Percentiles rank a stretch among this genome's conserved stretches.
Evolutionary conservation across 2,113 vertebrate species (phyloP).

Genomic region (Ibidorhyncha struthersii): DNA sequence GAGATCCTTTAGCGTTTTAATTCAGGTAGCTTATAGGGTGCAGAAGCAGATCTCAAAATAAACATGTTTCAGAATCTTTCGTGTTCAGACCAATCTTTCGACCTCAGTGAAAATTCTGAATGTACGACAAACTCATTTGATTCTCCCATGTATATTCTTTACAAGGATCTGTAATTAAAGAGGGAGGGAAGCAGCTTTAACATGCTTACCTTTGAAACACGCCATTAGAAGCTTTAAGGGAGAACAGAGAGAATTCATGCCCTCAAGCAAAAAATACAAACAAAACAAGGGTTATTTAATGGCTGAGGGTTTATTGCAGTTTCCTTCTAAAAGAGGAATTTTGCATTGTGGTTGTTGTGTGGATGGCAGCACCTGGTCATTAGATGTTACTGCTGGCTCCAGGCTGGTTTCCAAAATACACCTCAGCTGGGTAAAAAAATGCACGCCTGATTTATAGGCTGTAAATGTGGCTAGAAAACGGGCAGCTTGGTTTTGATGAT

Average conservation of each 20-base stretch:
- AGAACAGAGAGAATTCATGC: background rate
- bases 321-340: background rate
- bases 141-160: background rate
- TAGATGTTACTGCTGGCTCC: background rate
- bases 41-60: background rate
- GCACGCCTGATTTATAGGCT: background rate
- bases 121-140: background rate
- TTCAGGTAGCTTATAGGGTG: background rate
- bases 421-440: background rate
- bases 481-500: background rate
- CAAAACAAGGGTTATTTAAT: background rate
- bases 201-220: background rate
- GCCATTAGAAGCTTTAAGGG: background rate
- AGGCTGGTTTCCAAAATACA: background rate
- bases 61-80: background rate
- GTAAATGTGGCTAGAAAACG: background rate
- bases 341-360: background rate
- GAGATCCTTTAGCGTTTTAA: background rate
- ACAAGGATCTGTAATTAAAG: conserved; percentile 16
- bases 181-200: background rate
- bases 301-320: background rate
- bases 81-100: background rate
- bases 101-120: background rate
- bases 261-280: background rate
- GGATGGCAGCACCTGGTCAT: background rate